Evolutionary conservation across 1,140 invertebrate species (phyloP), one percentile per base, ranked within the genome.

Genomic region (Helicoverpa armigera): DNA sequence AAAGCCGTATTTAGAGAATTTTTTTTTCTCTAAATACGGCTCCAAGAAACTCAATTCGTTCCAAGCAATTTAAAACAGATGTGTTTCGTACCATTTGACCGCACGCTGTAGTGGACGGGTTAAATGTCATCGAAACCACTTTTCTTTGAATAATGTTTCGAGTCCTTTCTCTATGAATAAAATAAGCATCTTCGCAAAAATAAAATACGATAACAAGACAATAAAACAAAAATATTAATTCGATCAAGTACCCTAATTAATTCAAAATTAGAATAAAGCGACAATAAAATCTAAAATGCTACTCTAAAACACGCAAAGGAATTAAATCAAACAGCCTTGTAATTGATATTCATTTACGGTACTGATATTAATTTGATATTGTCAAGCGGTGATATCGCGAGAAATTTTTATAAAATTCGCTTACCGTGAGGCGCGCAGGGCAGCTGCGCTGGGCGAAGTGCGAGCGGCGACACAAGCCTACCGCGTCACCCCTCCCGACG

Each of bases 401-500:
- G 50, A 69, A 77, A 81, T 83, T 70, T 86, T 73, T 50, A 84
- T 23, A 85, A 82, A 79, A 82, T 73, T 54, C 65, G 73, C 90
- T 91, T 82, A 92, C 90, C 86, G 80, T 70, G 86, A 67, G 75
- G 84, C 85, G 85, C 79, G 79, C 56, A 60, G 75, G 84, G 79
- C 90, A 87, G 86, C 90, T 89, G 92, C 90, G 90, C 91, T 82
- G 80, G 75, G 88, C 85, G 85, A 75, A 89, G 86, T 88, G 87
- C 82, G 83, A 86, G 79, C 84, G 85, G 18, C 88, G 84, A 86
- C 87, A 84, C 83, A 82, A 80, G 80, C 82, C 79, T 84, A 84
- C 84, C 82, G 81, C 75, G 75, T 80, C 80, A 83, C 79, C 86
- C 85, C 84, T 80, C 85, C 74, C 84, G 74, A 78, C 50, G 79